Conservation (phyloP, 2,797 vertebrate species). For the Pyrocephalus nanus region DNA sequence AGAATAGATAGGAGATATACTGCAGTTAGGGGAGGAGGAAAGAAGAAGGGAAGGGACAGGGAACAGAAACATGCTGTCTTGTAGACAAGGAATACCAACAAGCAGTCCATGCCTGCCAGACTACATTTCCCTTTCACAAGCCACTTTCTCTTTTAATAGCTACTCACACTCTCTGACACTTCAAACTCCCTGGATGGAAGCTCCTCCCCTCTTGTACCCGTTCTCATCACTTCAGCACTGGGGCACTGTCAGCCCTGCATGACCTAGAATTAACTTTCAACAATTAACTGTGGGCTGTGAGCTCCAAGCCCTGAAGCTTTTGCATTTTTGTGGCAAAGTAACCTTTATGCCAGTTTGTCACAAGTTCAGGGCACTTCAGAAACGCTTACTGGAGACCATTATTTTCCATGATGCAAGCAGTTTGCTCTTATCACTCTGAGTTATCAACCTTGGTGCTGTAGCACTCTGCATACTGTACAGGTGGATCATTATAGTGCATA, state of each 20-base stretch:
- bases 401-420: conserved; percentile 81
- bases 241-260: conserved; percentile 52
- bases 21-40: not conserved
- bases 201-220: conserved; percentile 17
- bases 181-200: conserved; percentile 13
- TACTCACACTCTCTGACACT: conserved; percentile 25
- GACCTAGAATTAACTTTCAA: conserved; percentile 77
- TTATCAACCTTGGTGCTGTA: conserved; percentile 60
- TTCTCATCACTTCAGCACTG: conserved; percentile 34
- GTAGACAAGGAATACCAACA: not conserved
- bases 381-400: conserved; percentile 60
- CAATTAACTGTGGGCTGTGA: conserved; percentile 56
- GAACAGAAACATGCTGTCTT: conserved; percentile 8
- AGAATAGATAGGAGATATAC: not conserved
- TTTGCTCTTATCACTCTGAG: conserved; percentile 74
- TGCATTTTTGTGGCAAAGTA: conserved; percentile 68
- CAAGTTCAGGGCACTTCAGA: conserved; percentile 73
- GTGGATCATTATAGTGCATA: conserved; percentile 52
- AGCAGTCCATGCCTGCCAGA: not conserved
- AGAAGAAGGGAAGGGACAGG: conserved; percentile 2
- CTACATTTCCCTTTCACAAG: conserved; percentile 33
- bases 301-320: conserved; percentile 59
- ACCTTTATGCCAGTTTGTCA: conserved; percentile 76
- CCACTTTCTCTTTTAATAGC: conserved; percentile 63
- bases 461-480: conserved; percentile 53